Evolutionary conservation across 1,140 invertebrate species (phyloP), one percentile per base, ranked within the genome.

Genomic region (Lepidostoma basale): DNA sequence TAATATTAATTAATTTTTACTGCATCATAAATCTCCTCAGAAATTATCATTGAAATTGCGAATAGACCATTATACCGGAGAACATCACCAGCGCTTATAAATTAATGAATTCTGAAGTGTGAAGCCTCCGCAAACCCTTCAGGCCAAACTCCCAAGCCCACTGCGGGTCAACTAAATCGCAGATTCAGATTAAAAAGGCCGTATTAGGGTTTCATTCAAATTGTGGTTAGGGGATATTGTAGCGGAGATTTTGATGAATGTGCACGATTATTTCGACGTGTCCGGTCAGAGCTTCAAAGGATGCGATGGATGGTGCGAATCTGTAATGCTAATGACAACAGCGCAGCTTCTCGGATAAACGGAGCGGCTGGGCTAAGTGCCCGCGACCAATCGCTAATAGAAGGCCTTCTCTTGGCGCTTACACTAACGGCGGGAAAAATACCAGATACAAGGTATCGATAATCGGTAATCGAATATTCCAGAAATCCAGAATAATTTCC

Each of bases 371-470:
- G 30, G 44, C 23, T 70, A 70, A 70, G 63, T 33, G 68, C 49
- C 52, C 68, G 47, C 45, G 45, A 66, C 68, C 63, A 66, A 70
- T 70, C 68, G 68, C 58, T 70, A 70, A 70, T 70, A 33, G 62
- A 63, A 58, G 66, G 63, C 59, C 63, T 67, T 59, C 36, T 59
- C 62, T 60, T 69, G 54, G 47, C 44, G 68, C 68, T 52, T 58
- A 47, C 63, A 39, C 52, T 14, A 36, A 18, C 10, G 30, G 56
- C 33, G 52, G 52, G 25, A 52, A 52, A 20, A 23, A 23, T 23
- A 52, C 25, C 20, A n/a, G n/a, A 52, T 23, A 23, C 47, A 23
- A 23, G n/a, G 22, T 23, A 5, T 23, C 47, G 16, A 23, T n/a
- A n/a, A n/a, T n/a, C n/a, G n/a, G n/a, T n/a, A 49, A 12, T 16